These are phyloP conservation scores for Mamestra brassicae DNA, from an alignment of 2,888 invertebrate species.

Conservation along the genomic window DNA sequence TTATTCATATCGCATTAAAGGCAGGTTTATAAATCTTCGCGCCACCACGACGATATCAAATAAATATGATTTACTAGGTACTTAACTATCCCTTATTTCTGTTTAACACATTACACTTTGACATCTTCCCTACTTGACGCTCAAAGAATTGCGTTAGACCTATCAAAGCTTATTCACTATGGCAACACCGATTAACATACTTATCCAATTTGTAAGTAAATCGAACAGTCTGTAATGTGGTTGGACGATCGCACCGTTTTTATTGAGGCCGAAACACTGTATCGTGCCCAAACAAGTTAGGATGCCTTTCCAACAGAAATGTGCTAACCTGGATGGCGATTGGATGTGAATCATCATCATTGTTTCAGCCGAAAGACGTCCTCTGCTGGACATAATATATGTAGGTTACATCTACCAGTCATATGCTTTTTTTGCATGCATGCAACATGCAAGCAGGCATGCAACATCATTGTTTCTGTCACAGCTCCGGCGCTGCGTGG, in stretches of 20 bases:
- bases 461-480: too few species aligned
- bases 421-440: too few species aligned
- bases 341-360: background rate
- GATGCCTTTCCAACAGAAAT: background rate
- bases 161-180: constrained; percentile 4
- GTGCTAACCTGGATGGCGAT: background rate
- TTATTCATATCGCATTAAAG: too few species aligned
- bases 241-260: background rate
- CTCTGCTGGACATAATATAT: too few species aligned
- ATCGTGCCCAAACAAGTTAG: background rate
- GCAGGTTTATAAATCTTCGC: background rate
- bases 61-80: background rate
- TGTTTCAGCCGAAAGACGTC: background rate
- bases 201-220: constrained; percentile 58
- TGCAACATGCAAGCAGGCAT: too few species aligned
- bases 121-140: background rate
- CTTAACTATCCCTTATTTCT: background rate
- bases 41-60: background rate
- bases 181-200: constrained; percentile 26
- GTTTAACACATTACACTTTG: background rate
- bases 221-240: constrained; percentile 27
- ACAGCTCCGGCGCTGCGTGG: too few species aligned
- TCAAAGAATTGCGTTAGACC: constrained; percentile 2
- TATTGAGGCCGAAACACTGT: background rate
- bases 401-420: too few species aligned